These are phyloP conservation scores for Pituophis catenifer DNA, from an alignment of 2,113 vertebrate species.

Conservation along the genomic window DNA sequence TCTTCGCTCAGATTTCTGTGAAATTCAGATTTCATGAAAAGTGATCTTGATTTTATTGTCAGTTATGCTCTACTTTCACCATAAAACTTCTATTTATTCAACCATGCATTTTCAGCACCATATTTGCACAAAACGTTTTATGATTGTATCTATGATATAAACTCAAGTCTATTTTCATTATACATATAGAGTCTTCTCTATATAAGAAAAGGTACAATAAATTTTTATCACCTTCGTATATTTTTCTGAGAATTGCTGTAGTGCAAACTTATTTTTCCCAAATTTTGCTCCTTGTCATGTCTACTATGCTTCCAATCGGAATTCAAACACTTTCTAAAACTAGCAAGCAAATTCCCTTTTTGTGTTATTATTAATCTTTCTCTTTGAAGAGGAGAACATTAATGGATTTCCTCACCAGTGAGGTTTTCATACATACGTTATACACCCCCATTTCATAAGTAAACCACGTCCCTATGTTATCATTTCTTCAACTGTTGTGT, in stretches of 20 bases:
- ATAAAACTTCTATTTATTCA: neutral
- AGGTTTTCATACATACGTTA: neutral
- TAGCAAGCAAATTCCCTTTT: neutral
- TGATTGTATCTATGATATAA: neutral
- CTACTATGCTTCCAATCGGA: neutral
- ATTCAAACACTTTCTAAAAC: neutral
- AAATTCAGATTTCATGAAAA: neutral
- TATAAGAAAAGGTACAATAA: neutral
- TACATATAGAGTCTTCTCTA: neutral
- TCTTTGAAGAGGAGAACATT: neutral
- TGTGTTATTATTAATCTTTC: neutral
- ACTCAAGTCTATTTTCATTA: neutral
- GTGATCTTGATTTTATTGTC: neutral
- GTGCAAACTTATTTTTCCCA: neutral
- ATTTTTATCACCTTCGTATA: neutral
- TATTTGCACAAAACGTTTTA: neutral
- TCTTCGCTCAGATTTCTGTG: neutral
- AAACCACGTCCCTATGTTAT: neutral
- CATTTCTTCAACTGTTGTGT: neutral
- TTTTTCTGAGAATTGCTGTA: neutral
- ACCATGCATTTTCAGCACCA: neutral
- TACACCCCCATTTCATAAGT: neutral
- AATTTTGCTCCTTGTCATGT: neutral
- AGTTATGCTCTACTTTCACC: neutral
- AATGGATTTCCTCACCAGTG: neutral